Conservation (phyloP, 2,797 vertebrate species). For the Anomalospiza imberbis region DNA sequence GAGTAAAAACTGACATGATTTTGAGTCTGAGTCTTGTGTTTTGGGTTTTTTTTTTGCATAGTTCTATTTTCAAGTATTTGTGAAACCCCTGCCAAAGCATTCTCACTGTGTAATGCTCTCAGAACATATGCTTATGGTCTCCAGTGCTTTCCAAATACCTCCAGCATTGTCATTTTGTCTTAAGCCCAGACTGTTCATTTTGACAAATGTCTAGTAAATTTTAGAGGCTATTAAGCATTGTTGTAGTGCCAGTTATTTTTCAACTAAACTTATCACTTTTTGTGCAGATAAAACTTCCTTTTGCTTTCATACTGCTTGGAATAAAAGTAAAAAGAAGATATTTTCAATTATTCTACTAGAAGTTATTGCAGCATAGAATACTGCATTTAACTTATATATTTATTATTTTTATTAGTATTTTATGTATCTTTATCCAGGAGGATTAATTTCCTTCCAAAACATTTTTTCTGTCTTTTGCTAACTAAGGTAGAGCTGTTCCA, state of each 20-base stretch:
- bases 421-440: background rate
- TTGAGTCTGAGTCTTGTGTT: background rate
- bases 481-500: background rate
- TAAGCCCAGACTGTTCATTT: background rate
- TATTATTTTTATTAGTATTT: background rate
- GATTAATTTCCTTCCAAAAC: background rate
- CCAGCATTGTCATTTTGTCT: background rate
- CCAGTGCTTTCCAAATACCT: background rate
- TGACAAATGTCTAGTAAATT: background rate
- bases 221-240: background rate
- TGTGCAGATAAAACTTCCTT: background rate
- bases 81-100: background rate
- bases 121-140: background rate
- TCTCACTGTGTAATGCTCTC: background rate
- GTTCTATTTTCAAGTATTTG: background rate
- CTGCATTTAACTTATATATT: background rate
- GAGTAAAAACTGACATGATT: background rate
- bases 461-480: background rate
- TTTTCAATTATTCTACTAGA: background rate
- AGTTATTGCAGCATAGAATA: background rate
- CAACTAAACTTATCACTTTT: background rate
- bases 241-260: background rate
- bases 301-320: background rate
- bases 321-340: background rate
- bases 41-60: background rate